Percentiles rank a stretch among this genome's conserved stretches.
Evolutionary conservation across 2,888 invertebrate species (phyloP).

Genomic region (Amorpha juglandis): DNA sequence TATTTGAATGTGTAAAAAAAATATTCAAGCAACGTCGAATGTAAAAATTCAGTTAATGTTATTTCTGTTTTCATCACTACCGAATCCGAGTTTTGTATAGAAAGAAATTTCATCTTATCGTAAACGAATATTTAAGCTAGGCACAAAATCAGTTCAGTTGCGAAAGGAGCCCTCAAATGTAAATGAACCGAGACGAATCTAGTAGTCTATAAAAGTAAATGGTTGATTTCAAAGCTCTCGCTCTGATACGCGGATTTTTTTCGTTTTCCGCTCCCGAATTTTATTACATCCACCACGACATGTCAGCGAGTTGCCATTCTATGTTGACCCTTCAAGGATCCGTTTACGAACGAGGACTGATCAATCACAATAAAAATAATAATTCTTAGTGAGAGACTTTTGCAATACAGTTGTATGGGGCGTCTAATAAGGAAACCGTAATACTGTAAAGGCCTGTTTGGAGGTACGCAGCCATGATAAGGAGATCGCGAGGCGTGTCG

Average conservation of each 20-base stretch:
- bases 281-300: slow-evolving; percentile 44
- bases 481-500: too few species aligned
- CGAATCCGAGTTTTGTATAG: slow-evolving; percentile 23
- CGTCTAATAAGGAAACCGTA: too few species aligned
- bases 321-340: slow-evolving; percentile 33
- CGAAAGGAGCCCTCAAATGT: slow-evolving; percentile 44
- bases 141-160: slow-evolving; percentile 43
- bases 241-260: slow-evolving; percentile 35
- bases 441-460: too few species aligned
- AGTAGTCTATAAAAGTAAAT: slow-evolving; percentile 52
- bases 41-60: background rate
- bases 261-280: slow-evolving; percentile 42
- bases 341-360: slow-evolving; percentile 25
- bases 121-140: slow-evolving; percentile 11
- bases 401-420: too few species aligned
- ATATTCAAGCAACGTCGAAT: background rate
- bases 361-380: slow-evolving; percentile 12
- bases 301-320: slow-evolving; percentile 42
- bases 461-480: too few species aligned
- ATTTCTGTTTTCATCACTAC: slow-evolving; percentile 28
- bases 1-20: background rate
- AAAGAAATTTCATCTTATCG: slow-evolving; percentile 25
- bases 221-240: slow-evolving; percentile 46
- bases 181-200: slow-evolving; percentile 50
- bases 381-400: background rate